A percentile compares a stretch with the other conserved stretches of the same genome.
Evolutionary conservation across 2,113 vertebrate species (phyloP).

Genomic region (Cebus imitator): DNA sequence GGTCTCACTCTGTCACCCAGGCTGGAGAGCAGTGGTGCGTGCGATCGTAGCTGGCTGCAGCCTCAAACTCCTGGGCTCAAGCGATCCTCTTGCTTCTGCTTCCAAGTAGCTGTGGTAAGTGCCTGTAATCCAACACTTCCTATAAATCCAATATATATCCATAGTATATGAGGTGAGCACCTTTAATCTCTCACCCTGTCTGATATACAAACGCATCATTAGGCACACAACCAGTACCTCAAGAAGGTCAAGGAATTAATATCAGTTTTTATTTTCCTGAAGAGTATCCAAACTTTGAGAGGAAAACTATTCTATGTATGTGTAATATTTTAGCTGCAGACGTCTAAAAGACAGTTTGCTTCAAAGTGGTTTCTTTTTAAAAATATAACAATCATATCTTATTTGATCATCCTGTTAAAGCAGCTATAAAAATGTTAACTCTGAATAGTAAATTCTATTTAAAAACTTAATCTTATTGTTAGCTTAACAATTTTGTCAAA

Average conservation of each 20-base stretch:
- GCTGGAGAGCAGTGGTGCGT: too few relatives aligned
- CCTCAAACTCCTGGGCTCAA: too few relatives aligned
- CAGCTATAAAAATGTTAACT: slow-evolving; percentile 13
- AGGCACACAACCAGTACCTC: background rate
- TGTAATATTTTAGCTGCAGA: background rate
- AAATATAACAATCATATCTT: background rate
- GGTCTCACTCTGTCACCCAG: too few relatives aligned
- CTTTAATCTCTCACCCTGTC: background rate
- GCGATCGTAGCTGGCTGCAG: too few relatives aligned
- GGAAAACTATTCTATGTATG: background rate
- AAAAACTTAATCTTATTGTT: background rate
- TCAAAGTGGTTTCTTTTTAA: background rate
- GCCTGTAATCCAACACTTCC: background rate
- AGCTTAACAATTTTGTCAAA: background rate
- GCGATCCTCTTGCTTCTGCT: too few relatives aligned
- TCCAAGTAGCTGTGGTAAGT: background rate
- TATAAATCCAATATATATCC: background rate
- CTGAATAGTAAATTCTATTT: background rate
- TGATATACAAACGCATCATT: background rate
- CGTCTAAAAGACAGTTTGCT: background rate
- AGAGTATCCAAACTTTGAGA: background rate
- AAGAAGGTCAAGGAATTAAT: background rate
- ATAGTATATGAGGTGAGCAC: background rate
- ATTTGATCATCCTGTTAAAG: background rate
- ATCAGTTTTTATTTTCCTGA: slow-evolving; percentile 11